phyloP scores from a whole-genome alignment of 2,888 invertebrate genomes.

The Horisme vitalbata region DNA sequence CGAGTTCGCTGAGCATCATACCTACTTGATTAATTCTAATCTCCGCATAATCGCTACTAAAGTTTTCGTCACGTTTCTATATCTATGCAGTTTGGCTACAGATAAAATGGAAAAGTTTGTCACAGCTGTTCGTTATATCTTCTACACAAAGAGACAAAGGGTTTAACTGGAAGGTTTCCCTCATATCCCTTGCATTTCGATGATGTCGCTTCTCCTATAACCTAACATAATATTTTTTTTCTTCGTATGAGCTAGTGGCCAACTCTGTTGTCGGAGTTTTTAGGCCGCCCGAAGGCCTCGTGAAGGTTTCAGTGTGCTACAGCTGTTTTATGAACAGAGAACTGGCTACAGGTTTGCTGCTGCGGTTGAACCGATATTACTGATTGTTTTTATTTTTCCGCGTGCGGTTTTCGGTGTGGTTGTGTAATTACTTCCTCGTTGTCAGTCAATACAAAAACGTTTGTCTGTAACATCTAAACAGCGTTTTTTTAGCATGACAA shows the following conservation, averaged over 20 bases:
- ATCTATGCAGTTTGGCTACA: conserved; percentile 30
- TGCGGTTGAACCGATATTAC: conserved; percentile 49
- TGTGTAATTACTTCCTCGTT: conserved; percentile 70
- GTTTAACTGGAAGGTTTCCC: conserved; percentile 36
- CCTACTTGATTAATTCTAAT: conserved; percentile 40
- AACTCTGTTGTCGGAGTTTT: too few relatives aligned
- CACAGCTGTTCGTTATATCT: conserved; percentile 28
- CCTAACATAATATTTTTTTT: too few relatives aligned
- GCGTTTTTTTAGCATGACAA: conserved; percentile 30
- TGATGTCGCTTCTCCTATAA: too few relatives aligned
- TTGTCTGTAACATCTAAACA: conserved; percentile 43
- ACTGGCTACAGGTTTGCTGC: conserved; percentile 34
- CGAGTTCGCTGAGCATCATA: conserved; percentile 39
- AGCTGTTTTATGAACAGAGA: conserved; percentile 7
- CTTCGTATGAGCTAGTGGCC: too few relatives aligned
- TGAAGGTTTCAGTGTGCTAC: conserved; percentile 34
- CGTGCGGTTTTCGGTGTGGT: conserved; percentile 57
- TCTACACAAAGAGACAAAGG: conserved; percentile 29
- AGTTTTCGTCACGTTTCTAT: conserved; percentile 33
- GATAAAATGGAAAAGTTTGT: conserved; percentile 33
- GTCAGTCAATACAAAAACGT: conserved; percentile 46
- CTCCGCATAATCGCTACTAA: conserved; percentile 32
- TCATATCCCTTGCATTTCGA: conserved; percentile 34
- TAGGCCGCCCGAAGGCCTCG: too few relatives aligned
- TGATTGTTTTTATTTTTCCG: conserved; percentile 62